Conservation (phyloP, 2,888 invertebrate genomes). For the Oscheius sp. region DNA sequence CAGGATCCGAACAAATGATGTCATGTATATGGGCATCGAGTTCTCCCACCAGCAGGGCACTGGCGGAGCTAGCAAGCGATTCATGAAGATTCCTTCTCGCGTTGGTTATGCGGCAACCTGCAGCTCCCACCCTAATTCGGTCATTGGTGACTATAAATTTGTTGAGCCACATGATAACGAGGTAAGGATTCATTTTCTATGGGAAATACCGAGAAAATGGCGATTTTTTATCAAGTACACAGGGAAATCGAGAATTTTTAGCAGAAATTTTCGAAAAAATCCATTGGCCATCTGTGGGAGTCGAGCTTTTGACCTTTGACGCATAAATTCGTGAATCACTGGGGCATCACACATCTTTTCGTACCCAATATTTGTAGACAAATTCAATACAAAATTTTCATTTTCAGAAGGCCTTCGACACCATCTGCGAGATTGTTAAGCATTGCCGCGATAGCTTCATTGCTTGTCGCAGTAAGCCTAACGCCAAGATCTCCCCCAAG, state of each 20-base stretch:
- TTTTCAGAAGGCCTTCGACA: not conserved
- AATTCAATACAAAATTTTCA: not conserved
- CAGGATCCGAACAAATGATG: constrained; percentile 18
- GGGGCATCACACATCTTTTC: no score
- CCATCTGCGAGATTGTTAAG: not conserved
- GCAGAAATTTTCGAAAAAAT: no score
- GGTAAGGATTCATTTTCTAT: not conserved
- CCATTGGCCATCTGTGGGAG: no score
- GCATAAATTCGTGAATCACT: no score
- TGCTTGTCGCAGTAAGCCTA: not conserved
- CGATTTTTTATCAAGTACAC: not conserved
- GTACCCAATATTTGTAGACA: not conserved
- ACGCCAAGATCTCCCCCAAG: not conserved
- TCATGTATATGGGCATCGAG: constrained; percentile 12
- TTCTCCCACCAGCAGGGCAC: constrained; percentile 11
- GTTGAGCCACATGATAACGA: constrained; percentile 16
- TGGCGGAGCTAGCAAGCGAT: not conserved
- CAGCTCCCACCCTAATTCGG: not conserved
- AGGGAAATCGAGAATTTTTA: no score
- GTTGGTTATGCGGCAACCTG: constrained; percentile 27
- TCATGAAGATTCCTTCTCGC: not conserved
- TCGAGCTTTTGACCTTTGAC: no score
- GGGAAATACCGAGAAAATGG: not conserved
- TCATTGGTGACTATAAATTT: constrained; percentile 15
- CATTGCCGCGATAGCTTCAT: constrained; percentile 10